Base-by-base conservation (phyloP, 2,797 vertebrate genomes). In the Enteromius anoplus region DNA sequence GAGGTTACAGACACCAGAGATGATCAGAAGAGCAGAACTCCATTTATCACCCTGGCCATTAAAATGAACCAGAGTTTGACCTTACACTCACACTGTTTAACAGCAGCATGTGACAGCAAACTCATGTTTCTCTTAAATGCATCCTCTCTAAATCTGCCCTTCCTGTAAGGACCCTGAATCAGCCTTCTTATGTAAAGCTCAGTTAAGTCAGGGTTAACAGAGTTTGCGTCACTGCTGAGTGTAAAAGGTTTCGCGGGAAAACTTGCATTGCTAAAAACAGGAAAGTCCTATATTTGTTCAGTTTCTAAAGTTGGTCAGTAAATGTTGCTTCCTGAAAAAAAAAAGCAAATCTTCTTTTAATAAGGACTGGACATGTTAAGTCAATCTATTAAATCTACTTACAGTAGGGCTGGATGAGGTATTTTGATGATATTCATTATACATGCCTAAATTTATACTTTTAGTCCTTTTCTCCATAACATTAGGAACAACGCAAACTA, bases 21-120 rank as follows among this genome's bases (percentile, higher is more conserved):
- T 32, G 2, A 32, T 7, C 26, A 17, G 60, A 64, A 64, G 26
- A 32, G 26, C 60, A 64, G 7, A 32, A 32, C 14, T 64, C 29
- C 14, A 32, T 32, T 17, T 17, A 64, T 64, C 29, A 64, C 14
- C 29, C 29, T 5, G 6, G 26, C 62, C 29, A 64, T 3, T 29
- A 32, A 64, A 8, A 64, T 17, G 2, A 32, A 32, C 14, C 62
- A 32, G 14, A 32, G 14, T 64, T 32, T 17, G 15, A 8, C 26
- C 15, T 64, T 32, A 64, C 6, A 17, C 60, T 7, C 60, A 64
- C 60, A 32, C 60, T 64, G 5, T 26, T 64, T 64, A 32, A 17
- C 62, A 64, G 15, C 60, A 64, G 29, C 91, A 93, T 92, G 90
- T 93, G 93, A 94, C 26, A 26, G 55, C 64, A 80, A 55, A 53